Conservation (phyloP, 2,888 invertebrate genomes). For the Melanchra persicariae region DNA sequence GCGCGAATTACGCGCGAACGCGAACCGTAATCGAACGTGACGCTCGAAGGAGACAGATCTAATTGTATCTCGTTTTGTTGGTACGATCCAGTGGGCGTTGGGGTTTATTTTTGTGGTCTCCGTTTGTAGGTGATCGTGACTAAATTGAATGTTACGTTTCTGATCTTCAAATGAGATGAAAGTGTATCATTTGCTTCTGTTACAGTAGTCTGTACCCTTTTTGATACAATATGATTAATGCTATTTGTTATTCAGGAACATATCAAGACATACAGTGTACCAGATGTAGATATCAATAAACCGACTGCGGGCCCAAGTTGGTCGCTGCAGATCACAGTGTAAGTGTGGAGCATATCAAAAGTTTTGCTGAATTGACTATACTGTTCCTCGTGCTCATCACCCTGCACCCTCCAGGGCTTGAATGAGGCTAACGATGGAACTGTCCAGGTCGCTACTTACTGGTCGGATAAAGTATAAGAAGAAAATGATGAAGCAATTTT, state of each 20-base stretch:
- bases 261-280: background rate
- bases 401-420: no score
- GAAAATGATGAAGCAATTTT: no score
- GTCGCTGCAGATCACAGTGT: no score
- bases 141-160: conserved; percentile 51
- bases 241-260: background rate
- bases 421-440: no score
- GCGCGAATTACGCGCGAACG: conserved; percentile 74
- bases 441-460: no score
- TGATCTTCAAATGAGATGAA: conserved; percentile 44
- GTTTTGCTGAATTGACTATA: no score
- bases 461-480: no score
- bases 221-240: background rate
- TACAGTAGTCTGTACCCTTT: background rate
- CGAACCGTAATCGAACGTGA: conserved; percentile 75
- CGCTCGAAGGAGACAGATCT: conserved; percentile 60
- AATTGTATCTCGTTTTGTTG: conserved; percentile 63
- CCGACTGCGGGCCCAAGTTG: no score
- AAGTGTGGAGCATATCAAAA: no score
- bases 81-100: conserved; percentile 41
- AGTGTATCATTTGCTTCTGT: conserved; percentile 22
- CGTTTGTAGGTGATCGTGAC: conserved; percentile 31
- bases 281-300: no score
- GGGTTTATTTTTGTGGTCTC: conserved; percentile 52
- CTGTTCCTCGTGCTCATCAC: no score